Conservation (phyloP, 2,113 vertebrate species). For the Ailuropoda melanoleuca region DNA sequence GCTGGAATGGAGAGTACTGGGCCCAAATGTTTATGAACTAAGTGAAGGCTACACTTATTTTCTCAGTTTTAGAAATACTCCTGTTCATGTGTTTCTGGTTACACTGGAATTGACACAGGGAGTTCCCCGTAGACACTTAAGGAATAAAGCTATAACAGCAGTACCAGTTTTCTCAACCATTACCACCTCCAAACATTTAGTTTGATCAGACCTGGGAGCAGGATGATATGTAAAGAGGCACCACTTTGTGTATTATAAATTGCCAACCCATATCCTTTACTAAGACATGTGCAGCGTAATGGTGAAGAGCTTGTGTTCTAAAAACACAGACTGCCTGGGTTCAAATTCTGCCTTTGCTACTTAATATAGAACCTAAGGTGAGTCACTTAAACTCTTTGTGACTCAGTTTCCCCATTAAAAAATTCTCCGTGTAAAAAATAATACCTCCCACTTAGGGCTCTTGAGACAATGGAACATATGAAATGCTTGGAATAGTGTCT, state of each 20-base stretch:
- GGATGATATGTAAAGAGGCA: background rate
- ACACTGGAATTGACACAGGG: background rate
- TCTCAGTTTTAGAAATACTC: background rate
- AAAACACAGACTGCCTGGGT: background rate
- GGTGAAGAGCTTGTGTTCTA: background rate
- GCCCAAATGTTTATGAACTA: background rate
- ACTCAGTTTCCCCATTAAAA: background rate
- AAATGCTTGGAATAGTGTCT: background rate
- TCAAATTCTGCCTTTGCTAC: background rate
- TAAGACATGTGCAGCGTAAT: background rate
- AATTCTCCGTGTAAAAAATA: background rate
- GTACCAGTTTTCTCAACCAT: background rate
- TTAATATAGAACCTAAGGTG: background rate
- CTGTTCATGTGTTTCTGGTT: background rate
- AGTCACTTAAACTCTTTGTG: background rate
- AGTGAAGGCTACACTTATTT: background rate
- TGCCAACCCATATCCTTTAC: background rate
- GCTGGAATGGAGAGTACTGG: background rate
- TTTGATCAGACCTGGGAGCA: background rate
- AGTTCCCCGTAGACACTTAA: background rate
- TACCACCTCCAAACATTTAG: background rate
- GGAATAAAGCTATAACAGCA: background rate
- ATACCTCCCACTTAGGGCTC: background rate
- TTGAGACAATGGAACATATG: background rate
- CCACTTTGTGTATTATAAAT: background rate